Percentiles rank a stretch among this genome's conserved stretches.
phyloP scores from a whole-genome alignment of 2,888 invertebrate genomes.

The Polymixis flavicincta region DNA sequence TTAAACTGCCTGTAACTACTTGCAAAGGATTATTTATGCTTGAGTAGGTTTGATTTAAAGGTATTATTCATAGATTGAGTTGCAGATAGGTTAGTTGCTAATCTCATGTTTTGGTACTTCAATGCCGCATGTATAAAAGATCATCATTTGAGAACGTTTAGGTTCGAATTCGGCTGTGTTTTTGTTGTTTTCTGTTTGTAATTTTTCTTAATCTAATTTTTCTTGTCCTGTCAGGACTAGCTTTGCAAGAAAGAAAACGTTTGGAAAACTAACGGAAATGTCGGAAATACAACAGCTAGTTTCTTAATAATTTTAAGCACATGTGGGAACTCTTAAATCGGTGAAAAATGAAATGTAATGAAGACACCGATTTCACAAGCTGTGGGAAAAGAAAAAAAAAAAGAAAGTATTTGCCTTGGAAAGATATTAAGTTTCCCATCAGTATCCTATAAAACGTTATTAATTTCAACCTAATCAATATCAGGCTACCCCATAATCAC shows the following conservation, averaged over 20 bases:
- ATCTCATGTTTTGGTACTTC: background rate
- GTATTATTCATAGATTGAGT: background rate
- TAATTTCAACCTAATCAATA: conserved; percentile 46
- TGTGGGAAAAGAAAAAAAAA: no score
- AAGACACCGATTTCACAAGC: background rate
- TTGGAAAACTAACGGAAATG: no score
- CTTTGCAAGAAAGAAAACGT: no score
- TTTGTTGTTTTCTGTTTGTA: no score
- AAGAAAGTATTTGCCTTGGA: background rate
- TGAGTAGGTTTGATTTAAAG: conserved; percentile 7
- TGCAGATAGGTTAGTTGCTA: background rate
- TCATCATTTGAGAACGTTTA: no score
- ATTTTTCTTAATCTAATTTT: no score
- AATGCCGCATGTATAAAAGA: no score
- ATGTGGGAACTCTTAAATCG: background rate
- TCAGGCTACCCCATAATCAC: conserved; percentile 33
- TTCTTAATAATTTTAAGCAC: background rate
- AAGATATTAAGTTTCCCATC: background rate
- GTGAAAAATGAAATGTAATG: background rate
- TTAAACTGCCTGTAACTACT: conserved; percentile 65
- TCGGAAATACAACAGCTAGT: no score
- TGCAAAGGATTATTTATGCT: conserved; percentile 49
- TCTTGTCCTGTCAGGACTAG: no score
- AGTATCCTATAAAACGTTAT: conserved; percentile 4
- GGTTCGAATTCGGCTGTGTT: no score